phyloP scores from a whole-genome alignment of 2,888 invertebrate species.

The Scaptodrosophila latifasciaeformis region DNA sequence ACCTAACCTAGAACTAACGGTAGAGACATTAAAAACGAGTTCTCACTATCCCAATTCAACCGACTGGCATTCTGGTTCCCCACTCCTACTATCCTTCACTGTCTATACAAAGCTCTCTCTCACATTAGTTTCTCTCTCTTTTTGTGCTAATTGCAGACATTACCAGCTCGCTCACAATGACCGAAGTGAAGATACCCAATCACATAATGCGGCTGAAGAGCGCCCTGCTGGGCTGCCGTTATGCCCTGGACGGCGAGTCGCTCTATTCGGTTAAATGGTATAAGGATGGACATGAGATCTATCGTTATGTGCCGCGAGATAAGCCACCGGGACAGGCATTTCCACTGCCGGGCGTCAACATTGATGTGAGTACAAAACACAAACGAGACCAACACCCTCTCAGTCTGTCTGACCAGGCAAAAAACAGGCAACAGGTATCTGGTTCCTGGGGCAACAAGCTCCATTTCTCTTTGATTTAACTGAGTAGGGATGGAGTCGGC shows the following conservation, averaged over 20 bases:
- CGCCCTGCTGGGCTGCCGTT: slow-evolving; percentile 87
- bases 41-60: too few relatives aligned
- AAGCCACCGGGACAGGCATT: slow-evolving; percentile 87
- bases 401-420: neutral
- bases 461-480: too few relatives aligned
- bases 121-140: neutral
- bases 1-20: too few relatives aligned
- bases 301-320: slow-evolving; percentile 88
- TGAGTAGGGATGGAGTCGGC: too few relatives aligned
- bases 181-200: slow-evolving; percentile 87
- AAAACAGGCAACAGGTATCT: slow-evolving; percentile 41
- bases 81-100: too few relatives aligned
- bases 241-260: slow-evolving; percentile 87
- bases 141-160: slow-evolving; percentile 73
- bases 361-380: slow-evolving; percentile 83
- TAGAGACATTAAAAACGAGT: too few relatives aligned
- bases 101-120: neutral
- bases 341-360: slow-evolving; percentile 86
- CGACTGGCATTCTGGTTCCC: too few relatives aligned
- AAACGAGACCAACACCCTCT: neutral
- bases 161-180: slow-evolving; percentile 80
- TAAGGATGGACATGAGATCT: slow-evolving; percentile 92
- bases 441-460: too few relatives aligned
- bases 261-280: slow-evolving; percentile 95
- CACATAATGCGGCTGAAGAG: slow-evolving; percentile 88